Percentiles rank a stretch among this genome's conserved stretches.
Conservation (phyloP, 2,113 vertebrate genomes). For the Mobula birostris region DNA sequence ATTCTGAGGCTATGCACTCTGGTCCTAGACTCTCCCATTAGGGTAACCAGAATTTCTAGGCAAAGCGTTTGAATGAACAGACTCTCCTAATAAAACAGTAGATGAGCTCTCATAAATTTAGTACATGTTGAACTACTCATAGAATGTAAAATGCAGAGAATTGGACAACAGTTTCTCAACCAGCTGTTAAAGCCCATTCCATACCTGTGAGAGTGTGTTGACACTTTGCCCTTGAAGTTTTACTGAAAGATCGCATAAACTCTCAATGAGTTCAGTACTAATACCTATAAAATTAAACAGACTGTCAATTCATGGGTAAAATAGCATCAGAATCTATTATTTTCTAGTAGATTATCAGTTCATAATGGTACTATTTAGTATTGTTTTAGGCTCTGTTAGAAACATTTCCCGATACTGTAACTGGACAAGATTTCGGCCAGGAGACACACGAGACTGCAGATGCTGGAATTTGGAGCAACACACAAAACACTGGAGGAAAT, state of each 20-base stretch:
- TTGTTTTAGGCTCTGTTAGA: neutral
- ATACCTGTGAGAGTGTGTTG: conserved; percentile 61
- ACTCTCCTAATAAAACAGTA: neutral
- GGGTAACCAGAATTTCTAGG: too few species aligned
- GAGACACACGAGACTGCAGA: too few species aligned
- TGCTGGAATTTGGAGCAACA: too few species aligned
- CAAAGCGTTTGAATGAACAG: neutral
- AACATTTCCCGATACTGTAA: too few species aligned
- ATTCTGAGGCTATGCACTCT: too few species aligned
- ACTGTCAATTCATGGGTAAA: neutral
- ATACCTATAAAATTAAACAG: conserved; percentile 48
- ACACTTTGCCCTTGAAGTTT: conserved; percentile 49
- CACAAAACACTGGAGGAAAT: too few species aligned
- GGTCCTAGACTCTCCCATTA: too few species aligned
- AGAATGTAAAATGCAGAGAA: neutral
- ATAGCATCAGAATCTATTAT: neutral
- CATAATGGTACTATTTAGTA: neutral
- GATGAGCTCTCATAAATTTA: neutral
- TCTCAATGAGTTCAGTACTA: conserved; percentile 40
- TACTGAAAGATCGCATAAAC: conserved; percentile 43
- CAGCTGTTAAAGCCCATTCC: neutral
- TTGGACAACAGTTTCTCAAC: neutral
- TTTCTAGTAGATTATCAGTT: neutral
- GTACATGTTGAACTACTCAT: neutral
- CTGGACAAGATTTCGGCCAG: too few species aligned